A percentile compares a stretch with the other conserved stretches of the same genome.
phyloP scores from a whole-genome alignment of 2,888 invertebrate genomes.

The Nomada flava region DNA sequence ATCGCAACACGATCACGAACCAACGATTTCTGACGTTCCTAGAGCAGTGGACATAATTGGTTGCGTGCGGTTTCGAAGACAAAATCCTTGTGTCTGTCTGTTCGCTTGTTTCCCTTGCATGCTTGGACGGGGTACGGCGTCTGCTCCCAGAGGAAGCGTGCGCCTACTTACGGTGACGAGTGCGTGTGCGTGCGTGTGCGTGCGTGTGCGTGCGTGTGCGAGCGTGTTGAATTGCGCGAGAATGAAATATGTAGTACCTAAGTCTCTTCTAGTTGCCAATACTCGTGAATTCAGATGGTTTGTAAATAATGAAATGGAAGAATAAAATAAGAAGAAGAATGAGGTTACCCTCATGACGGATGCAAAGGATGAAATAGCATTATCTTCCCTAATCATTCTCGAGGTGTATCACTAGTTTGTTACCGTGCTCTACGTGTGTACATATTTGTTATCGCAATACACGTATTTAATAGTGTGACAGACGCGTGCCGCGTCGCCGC shows the following conservation, averaged over 20 bases:
- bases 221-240: no score
- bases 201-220: constrained; percentile 22
- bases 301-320: constrained; percentile 61
- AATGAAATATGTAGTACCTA: constrained; percentile 37
- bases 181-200: constrained; percentile 42
- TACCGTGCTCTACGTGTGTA: constrained; percentile 81
- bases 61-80: constrained; percentile 59
- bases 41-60: neutral
- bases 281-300: constrained; percentile 51
- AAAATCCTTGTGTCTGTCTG: constrained; percentile 63
- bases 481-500: constrained; percentile 76
- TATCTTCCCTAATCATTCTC: constrained; percentile 72
- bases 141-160: constrained; percentile 47
- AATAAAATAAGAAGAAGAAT: constrained; percentile 24
- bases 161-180: constrained; percentile 26
- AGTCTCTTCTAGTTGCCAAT: constrained; percentile 70
- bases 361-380: constrained; percentile 16
- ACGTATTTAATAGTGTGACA: constrained; percentile 62
- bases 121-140: constrained; percentile 59
- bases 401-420: constrained; percentile 83
- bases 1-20: neutral
- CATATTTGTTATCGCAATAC: constrained; percentile 82
- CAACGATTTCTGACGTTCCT: neutral
- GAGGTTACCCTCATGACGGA: constrained; percentile 1
- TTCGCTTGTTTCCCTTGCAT: constrained; percentile 73